phyloP scores from a whole-genome alignment of 2,888 invertebrate species.

The Macrosoma leucophasiata region DNA sequence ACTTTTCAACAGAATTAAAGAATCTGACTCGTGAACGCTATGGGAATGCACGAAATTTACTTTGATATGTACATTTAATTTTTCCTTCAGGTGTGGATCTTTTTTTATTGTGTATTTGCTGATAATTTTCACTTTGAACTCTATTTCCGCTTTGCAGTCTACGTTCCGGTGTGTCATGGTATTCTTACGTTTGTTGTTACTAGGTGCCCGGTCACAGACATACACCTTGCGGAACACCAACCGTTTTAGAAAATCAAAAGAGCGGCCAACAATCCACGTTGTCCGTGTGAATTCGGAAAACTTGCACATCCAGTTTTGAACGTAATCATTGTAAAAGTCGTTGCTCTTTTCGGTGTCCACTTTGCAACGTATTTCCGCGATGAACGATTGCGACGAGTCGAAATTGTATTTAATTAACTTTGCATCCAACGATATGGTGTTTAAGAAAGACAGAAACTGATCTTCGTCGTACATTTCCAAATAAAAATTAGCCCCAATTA shows the following conservation, averaged over 20 bases:
- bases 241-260: conserved; percentile 29
- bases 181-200: too few species aligned
- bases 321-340: conserved; percentile 28
- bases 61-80: conserved; percentile 30
- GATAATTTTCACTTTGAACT: conserved; percentile 34
- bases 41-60: conserved; percentile 36
- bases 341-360: conserved; percentile 21
- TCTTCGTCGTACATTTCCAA: conserved; percentile 24
- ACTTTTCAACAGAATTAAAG: conserved; percentile 25
- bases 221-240: conserved; percentile 32
- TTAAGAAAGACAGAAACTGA: conserved; percentile 25
- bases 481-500: neutral
- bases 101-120: too few species aligned
- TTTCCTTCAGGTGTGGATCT: too few species aligned
- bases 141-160: conserved; percentile 33
- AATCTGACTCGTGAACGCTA: conserved; percentile 21
- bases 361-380: conserved; percentile 29
- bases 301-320: conserved; percentile 31
- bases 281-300: conserved; percentile 37
- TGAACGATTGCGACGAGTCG: conserved; percentile 29
- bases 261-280: conserved; percentile 31
- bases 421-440: conserved; percentile 28
- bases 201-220: conserved; percentile 30
- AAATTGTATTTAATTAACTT: conserved; percentile 30
- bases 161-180: too few species aligned